Base-by-base conservation (phyloP, 2,113 vertebrate species). In the Lichenostomus cassidix region DNA sequence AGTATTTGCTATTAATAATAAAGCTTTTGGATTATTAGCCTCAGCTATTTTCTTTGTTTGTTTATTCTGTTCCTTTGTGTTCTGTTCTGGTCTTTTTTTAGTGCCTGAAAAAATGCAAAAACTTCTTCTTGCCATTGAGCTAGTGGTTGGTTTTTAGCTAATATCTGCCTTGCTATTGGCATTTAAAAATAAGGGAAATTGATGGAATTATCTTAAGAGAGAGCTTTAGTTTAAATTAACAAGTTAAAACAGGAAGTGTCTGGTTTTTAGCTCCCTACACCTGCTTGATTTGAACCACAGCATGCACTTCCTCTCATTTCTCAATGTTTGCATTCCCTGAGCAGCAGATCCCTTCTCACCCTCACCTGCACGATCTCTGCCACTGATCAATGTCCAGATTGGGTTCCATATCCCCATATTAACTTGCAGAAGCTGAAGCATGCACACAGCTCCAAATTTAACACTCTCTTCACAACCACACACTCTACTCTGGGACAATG, bases 1-100 rank as follows among this genome's bases (percentile, higher is more conserved):
- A 94, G 56, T 89, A 83, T 56, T 89, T 94, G 28, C 60, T 76
- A 59, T 44, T 83, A 56, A 92, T 83, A 92, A 95, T 67, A 90
- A 83, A 81, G 17, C 83, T 19, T 42, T 19, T 87, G n/a, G 15
- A 29, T 76, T 91, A 69, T 35, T 80, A 87, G 25, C 41, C 44
- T 96, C 49, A 87, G 63, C 19, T 85, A 27, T 46, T 90, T 28
- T 52, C 27, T 8, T 37, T 3, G 60, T 86, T 70, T 50, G 44
- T 91, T 94, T 91, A 22, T 73, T 83, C 64, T 67, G 6, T 69
- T 92, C 81, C 53, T 92, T 92, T 85, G 46, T 84, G 41, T 89
- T 75, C 31, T 71, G 7, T 19, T 41, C 19, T 17, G n/a, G 7
- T 1, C 2, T 49, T 64, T 49, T 71, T 50, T 47, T 37, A 39